Evolutionary conservation across 2,888 invertebrate genomes (phyloP), one percentile per base, ranked within the genome.

Genomic region (Drosophila mettleri): DNA sequence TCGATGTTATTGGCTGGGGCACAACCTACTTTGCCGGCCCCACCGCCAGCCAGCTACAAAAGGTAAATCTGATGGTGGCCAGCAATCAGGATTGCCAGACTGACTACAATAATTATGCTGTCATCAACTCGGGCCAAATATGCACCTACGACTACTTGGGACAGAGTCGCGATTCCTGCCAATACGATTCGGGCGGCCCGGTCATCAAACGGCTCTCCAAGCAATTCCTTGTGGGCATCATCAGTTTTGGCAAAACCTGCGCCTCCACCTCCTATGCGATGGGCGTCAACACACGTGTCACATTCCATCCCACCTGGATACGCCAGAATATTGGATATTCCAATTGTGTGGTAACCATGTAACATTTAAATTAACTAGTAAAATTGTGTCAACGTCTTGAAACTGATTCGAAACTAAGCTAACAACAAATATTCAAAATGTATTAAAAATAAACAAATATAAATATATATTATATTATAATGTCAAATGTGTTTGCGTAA

Each of bases 261-360:
- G 94, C 92, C 0, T 66, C 86, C 5, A 31, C 48, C 0, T 4
- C 66, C 0, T 85, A 86, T 55, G 63, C 85, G 5, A 93, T 94
- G 3, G 93, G 93, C 3, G 91, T 94, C 0, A 94, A 94, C 83
- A 93, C 93, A 0, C 92, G 94, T 46, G 91, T 94, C 0, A 93
- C 94, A 1, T 88, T 92, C 0, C 94, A 92, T 78, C 48, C 94
- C 0, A 69, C 88, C 22, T 95, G 95, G 94, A 94, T 95, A 57
- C 48, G 67, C 0, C 45, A 69, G n/a, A 76, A 78, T 12, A 82
- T 75, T 9, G 75, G 66, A 0, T 31, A 74, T 24, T 41, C 84
- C n/a, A 78, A 80, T 0, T 90, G 90, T 53, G 52, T 6, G 9
- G 80, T 83, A 0, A 5, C 43, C 14, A 57, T 83, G 70, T 48